Conservation (phyloP, 2,113 vertebrate species). For the Eleginops maclovinus region DNA sequence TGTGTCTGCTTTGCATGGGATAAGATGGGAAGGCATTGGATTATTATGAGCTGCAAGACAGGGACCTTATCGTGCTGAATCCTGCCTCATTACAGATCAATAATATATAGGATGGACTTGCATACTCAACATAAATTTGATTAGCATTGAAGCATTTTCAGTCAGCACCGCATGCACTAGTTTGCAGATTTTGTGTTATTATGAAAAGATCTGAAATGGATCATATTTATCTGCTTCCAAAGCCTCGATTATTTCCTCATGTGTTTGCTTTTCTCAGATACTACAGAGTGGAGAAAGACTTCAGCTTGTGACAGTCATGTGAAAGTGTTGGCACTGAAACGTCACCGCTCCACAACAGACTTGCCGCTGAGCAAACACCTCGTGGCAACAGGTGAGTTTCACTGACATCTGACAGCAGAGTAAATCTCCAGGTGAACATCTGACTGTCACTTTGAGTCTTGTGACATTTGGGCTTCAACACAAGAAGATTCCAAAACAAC, state of each 20-base stretch:
- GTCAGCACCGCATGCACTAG: background rate
- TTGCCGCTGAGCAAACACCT: conserved; percentile 48
- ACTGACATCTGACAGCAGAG: conserved; percentile 27
- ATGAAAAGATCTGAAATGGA: background rate
- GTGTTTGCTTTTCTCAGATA: conserved; percentile 2
- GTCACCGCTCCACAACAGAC: conserved; percentile 37
- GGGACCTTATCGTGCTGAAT: background rate
- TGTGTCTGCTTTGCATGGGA: no score
- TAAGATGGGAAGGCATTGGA: background rate
- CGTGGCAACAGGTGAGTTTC: conserved; percentile 34
- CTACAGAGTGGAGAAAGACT: background rate
- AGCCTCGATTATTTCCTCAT: background rate
- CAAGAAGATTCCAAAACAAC: background rate
- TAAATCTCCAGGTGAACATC: background rate
- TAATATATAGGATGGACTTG: no score
- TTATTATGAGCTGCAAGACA: background rate
- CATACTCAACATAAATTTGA: background rate
- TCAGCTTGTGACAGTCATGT: conserved; percentile 13
- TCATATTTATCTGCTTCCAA: background rate
- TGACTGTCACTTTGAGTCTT: background rate
- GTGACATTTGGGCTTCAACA: conserved; percentile 13
- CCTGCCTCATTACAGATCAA: background rate
- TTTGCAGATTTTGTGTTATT: background rate
- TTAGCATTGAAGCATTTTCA: background rate
- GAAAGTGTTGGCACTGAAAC: conserved; percentile 11